Evolutionary conservation across 2,888 invertebrate species (phyloP), one percentile per base, ranked within the genome.

Genomic region (Lasioglossum pauxillum): DNA sequence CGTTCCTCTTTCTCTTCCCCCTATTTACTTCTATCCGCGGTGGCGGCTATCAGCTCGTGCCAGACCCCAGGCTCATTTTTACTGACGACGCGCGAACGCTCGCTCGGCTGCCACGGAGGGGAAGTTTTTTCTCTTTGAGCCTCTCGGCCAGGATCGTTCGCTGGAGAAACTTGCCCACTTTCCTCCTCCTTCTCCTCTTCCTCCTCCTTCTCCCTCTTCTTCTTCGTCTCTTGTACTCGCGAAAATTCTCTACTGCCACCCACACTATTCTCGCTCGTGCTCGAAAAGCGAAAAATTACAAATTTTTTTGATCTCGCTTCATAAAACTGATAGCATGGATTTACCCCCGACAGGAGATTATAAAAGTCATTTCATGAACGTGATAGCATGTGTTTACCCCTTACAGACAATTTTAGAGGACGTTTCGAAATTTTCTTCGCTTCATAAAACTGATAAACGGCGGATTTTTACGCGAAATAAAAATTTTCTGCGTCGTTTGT

Each of bases 11-110:
- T 83, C 82, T 78, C 86, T 84, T 80, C 77, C 87, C 49, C 84
- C 86, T 81, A 81, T 88, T 83, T 69, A 72, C 84, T 80, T 79
- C 85, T 78, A 82, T 78, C 57, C 90, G 77, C 49, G 84, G 82
- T 81, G 88, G 85, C 80, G 88, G 85, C 85, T 89, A 90, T 90
- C 89, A 88, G 88, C 84, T 90, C 89, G 90, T 88, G 88, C 83
- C 90, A 85, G 85, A 87, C 78, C 80, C 72, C 83, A 78, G 83
- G 80, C 85, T 83, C 85, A 80, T 89, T 89, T 86, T 89, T 81
- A 82, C 86, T 27, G 67, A 57, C 87, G 77, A 76, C 72, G 87
- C 82, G 69, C 75, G 78, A 86, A 82, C 46, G 35, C 64, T 64
- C 23, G 16, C n/a, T 19, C 14, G n/a, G 31, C 53, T 44, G 38